Evolutionary conservation across 1,140 invertebrate species (phyloP).

Genomic region (Drosophila hydei): DNA sequence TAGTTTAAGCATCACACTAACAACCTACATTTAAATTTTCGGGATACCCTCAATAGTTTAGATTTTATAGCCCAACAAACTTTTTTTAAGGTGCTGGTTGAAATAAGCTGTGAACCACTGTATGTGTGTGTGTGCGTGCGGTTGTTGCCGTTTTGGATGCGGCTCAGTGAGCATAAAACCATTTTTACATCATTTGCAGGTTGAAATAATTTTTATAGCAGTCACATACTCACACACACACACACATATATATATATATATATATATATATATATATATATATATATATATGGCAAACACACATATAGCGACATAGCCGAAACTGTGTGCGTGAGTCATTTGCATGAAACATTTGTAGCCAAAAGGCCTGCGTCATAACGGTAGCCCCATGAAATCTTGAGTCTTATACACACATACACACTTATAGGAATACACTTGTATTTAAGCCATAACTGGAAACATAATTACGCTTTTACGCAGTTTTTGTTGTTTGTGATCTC

Average conservation of each 20-base stretch:
- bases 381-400: conserved; percentile 11
- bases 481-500: conserved; percentile 48
- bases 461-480: conserved; percentile 36
- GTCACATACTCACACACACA: neutral
- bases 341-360: conserved; percentile 15
- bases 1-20: too few species aligned
- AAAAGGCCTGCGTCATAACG: conserved; percentile 21
- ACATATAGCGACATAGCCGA: neutral
- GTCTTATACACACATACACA: conserved; percentile 1
- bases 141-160: conserved; percentile 54
- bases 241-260: neutral
- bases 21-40: too few species aligned
- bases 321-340: conserved; percentile 48
- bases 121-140: conserved; percentile 31
- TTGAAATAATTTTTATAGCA: conserved; percentile 52
- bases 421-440: neutral
- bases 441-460: conserved; percentile 17
- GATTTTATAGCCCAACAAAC: too few species aligned
- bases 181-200: conserved; percentile 66
- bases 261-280: too few species aligned
- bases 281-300: neutral
- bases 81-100: too few species aligned
- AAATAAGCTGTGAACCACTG: too few species aligned
- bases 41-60: too few species aligned
- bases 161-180: conserved; percentile 71